Percentiles rank a stretch among this genome's conserved stretches.
Evolutionary conservation across 2,113 vertebrate genomes (phyloP).

Genomic region (Spheniscus mendiculus): DNA sequence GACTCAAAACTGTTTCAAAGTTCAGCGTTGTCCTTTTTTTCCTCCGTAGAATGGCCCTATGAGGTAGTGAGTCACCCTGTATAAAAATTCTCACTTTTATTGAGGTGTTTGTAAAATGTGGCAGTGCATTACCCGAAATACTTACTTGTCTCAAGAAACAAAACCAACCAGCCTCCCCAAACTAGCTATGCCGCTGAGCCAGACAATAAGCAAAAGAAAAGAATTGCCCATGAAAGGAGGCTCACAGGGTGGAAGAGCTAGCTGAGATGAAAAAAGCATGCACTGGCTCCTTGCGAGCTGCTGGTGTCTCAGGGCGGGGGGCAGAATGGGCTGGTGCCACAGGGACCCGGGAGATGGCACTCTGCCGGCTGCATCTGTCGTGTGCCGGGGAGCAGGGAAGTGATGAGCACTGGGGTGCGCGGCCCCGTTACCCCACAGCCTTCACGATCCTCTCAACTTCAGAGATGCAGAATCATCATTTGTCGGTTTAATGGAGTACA

Average conservation of each 20-base stretch:
- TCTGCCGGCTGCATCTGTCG: accelerated
- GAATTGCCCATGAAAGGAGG: not conserved
- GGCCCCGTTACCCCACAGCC: not conserved
- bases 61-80: not conserved
- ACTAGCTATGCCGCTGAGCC: not conserved
- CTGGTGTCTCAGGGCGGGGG: not conserved
- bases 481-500: not conserved
- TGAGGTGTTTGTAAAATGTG: not conserved
- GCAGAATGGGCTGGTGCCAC: accelerated
- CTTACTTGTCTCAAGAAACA: not conserved
- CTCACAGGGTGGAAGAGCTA: not conserved
- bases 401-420: not conserved
- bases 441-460: not conserved
- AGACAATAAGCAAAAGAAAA: not conserved
- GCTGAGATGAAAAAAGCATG: not conserved
- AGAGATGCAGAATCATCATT: not conserved
- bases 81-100: not conserved
- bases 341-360: not conserved
- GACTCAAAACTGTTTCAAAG: not conserved
- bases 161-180: not conserved
- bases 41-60: not conserved
- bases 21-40: not conserved
- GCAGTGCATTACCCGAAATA: not conserved
- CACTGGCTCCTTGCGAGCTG: accelerated
- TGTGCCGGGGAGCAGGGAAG: not conserved